Evolutionary conservation across 1,140 invertebrate species (phyloP), one percentile per base, ranked within the genome.

Genomic region (Monomorium pharaonis): DNA sequence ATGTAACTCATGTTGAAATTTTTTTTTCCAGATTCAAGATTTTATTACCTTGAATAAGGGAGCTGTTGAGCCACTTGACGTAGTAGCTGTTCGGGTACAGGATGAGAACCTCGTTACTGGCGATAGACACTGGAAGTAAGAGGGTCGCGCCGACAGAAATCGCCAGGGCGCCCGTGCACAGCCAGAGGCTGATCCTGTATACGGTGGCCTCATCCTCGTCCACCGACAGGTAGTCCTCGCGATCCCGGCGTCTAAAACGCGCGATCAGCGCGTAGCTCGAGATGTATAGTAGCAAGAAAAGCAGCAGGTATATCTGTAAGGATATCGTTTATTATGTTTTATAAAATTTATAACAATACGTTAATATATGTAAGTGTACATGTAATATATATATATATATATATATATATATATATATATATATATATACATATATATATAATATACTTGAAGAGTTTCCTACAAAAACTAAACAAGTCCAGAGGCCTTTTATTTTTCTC

Each of bases 21-120:
- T 30, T 51, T 33, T 72, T 44, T 72, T 30, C 4, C 10, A 30
- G 27, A 18, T 54, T 27, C 3, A n/a, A 14, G 10, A 14, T 21
- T 30, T n/a, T n/a, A n/a, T n/a, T 24, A 98, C 98, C 98, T 96
- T 99, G 98, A 92, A 99, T 98, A n/a, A 99, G 96, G n/a, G 99
- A 99, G 92, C 97, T 98, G 94, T 99, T 99, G 7, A 99, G 96
- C 99, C 99, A 99, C 94, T 99, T 98, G 30, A 99, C 97, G 94
- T 99, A 99, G 95, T 99, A 99, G 93, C 98, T 99, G 95, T 98
- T 96, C 87, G 98, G 98, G 92, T 98, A 98, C 47, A 98, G 95
- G 93, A 99, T 95, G 91, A 98, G 95, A 49, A 99, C 97, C 96
- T 99, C 99, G 94, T 99, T 99, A 93, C 98, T 99, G 87, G 99